Evolutionary conservation across 2,797 vertebrate genomes (phyloP).

Genomic region (Sebastes taczanowskii): DNA sequence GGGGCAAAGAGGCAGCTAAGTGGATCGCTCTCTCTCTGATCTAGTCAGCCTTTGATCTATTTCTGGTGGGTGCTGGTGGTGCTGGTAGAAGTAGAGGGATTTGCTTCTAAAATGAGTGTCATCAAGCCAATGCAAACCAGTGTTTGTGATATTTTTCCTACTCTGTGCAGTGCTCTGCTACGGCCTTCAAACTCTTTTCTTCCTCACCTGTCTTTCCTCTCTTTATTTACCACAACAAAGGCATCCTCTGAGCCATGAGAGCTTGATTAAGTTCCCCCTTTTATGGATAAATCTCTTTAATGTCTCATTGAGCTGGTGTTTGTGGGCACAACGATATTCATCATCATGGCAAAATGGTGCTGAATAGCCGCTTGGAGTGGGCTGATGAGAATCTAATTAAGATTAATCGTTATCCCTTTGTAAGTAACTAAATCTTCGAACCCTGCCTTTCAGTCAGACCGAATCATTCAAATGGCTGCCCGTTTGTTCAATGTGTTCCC

Average conservation of each 20-base stretch:
- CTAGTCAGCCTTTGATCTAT: conserved; percentile 69
- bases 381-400: conserved; percentile 55
- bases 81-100: conserved; percentile 45
- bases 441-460: conserved; percentile 9
- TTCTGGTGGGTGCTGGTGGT: conserved; percentile 47
- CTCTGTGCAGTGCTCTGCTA: not conserved
- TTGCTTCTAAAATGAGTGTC: conserved; percentile 46
- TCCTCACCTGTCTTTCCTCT: conserved; percentile 1
- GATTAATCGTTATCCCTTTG: conserved; percentile 44
- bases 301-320: conserved; percentile 51
- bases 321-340: conserved; percentile 47
- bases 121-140: conserved; percentile 39
- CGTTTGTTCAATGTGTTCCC: conserved; percentile 14
- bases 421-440: conserved; percentile 42
- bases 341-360: conserved; percentile 38
- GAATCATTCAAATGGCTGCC: conserved; percentile 34
- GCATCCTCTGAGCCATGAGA: conserved; percentile 20
- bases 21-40: conserved; percentile 66
- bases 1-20: conserved; percentile 56
- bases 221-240: conserved; percentile 59
- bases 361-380: conserved; percentile 43
- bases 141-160: conserved; percentile 28
- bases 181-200: not conserved
- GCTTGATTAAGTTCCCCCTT: conserved; percentile 40
- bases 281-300: conserved; percentile 51